Evolutionary conservation across 2,797 vertebrate genomes (phyloP), one percentile per base, ranked within the genome.

Genomic region (Micropoecilia bifurca): DNA sequence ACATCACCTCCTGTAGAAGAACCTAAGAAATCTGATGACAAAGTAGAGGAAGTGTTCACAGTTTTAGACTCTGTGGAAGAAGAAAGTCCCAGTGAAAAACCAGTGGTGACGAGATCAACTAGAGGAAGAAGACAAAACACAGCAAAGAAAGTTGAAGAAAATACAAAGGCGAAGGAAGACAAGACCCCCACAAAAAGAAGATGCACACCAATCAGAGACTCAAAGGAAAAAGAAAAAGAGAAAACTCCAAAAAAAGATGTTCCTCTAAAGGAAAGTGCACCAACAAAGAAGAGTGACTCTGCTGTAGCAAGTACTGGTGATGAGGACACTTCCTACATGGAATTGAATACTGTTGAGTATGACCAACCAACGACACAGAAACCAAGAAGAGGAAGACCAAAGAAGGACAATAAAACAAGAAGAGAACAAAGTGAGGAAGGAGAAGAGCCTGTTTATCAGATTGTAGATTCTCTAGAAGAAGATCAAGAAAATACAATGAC

Each of bases 391-490:
- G 87, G 87, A 76, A 75, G 87, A 88, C 82, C 78, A 16, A 90
- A 39, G 76, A 90, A 87, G 63, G 73, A 25, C 0, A 18, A 6
- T 2, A 79, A 83, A 79, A 28, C 30, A 0, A 4, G 77, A 3
- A 79, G n/a, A 69, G 86, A 78, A 73, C 45, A 74, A 74, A 30
- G 0, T 0, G 80, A 89, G 18, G 88, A 87, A 36, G 79, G 89
- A 16, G 80, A 91, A 8, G 87, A 88, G 39, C 82, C 88, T 0
- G 0, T 80, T 50, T 93, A 92, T 80, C 71, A 89, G 59, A 80
- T 93, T 0, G 28, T 94, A 46, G 93, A 93, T 76, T 88, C 87
- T 36, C 33, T 93, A 13, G 91, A 90, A 13, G 91, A 90, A 1
- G 83, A 41, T 68, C 79, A 71, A n/a, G 89, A 90, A 7, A 85